Evolutionary conservation across 1,140 invertebrate species (phyloP).

Genomic region (Alviniconcha marisindica): DNA sequence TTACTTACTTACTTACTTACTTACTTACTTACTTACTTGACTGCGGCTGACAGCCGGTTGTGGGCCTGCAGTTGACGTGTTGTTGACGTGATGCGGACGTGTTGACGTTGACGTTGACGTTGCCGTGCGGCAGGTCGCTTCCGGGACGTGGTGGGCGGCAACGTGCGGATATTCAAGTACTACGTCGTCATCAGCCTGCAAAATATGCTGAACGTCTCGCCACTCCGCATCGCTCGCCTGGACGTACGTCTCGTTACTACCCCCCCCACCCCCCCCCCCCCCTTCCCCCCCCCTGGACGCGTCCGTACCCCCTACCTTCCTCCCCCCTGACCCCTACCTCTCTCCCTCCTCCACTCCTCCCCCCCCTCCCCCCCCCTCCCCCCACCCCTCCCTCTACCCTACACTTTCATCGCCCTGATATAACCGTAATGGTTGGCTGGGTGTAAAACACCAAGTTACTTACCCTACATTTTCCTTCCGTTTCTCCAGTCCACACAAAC

Average conservation of each 20-base stretch:
- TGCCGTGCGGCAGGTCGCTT: slow-evolving; percentile 48
- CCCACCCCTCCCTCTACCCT: background rate
- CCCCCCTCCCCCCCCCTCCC: background rate
- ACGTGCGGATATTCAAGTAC: slow-evolving; percentile 57
- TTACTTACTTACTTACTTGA: too few relatives aligned
- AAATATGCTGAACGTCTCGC: slow-evolving; percentile 43
- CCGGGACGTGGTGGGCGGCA: slow-evolving; percentile 26
- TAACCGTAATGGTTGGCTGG: too few relatives aligned
- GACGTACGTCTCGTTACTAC: slow-evolving; percentile 47
- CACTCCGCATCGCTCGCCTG: slow-evolving; percentile 52
- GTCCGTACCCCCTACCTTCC: too few relatives aligned
- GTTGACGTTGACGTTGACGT: too few relatives aligned
- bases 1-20: too few relatives aligned
- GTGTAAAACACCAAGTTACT: too few relatives aligned
- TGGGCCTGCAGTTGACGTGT: too few relatives aligned
- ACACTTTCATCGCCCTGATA: too few relatives aligned
- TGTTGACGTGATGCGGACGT: background rate
- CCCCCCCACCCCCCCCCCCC: too few relatives aligned
- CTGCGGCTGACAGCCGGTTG: too few relatives aligned
- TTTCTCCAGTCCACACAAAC: too few relatives aligned
- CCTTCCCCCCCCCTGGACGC: background rate
- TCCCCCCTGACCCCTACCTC: background rate
- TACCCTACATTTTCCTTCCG: too few relatives aligned
- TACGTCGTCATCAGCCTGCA: slow-evolving; percentile 48
- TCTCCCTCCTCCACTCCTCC: background rate